A percentile compares a stretch with the other conserved stretches of the same genome.
Evolutionary conservation across 2,888 invertebrate genomes (phyloP).

Genomic region (Parnassius mnemosyne): DNA sequence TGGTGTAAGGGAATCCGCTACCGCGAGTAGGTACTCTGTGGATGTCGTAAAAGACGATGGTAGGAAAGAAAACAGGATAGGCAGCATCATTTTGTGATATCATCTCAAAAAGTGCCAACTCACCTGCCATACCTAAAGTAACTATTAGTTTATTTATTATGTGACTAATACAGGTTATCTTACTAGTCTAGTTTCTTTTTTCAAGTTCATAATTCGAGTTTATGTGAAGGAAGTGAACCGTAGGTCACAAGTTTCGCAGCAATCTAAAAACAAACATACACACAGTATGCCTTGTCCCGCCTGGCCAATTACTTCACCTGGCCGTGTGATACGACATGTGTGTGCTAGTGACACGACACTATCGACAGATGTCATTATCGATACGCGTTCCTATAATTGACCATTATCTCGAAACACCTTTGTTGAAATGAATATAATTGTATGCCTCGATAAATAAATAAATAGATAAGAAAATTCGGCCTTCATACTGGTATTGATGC

Average conservation of each 20-base stretch:
- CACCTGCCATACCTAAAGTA: too few relatives aligned
- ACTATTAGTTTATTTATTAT: too few relatives aligned
- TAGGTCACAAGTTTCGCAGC: not conserved
- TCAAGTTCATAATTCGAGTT: too few relatives aligned
- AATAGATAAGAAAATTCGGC: not conserved
- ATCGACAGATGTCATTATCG: constrained; percentile 40
- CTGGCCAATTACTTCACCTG: constrained; percentile 57
- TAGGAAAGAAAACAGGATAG: too few relatives aligned
- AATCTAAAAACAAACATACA: constrained; percentile 28
- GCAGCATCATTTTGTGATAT: too few relatives aligned
- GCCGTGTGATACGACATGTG: constrained; percentile 65
- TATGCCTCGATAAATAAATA: constrained; percentile 3
- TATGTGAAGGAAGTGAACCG: too few relatives aligned
- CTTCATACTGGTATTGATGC: not conserved
- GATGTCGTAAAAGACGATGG: too few relatives aligned
- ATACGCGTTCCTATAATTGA: constrained; percentile 26
- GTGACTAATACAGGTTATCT: too few relatives aligned
- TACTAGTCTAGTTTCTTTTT: too few relatives aligned
- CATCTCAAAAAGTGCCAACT: too few relatives aligned
- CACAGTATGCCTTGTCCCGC: constrained; percentile 32
- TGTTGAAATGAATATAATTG: constrained; percentile 5
- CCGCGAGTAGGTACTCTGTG: too few relatives aligned
- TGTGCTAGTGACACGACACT: constrained; percentile 33
- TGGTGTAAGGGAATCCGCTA: too few relatives aligned
- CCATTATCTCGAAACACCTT: constrained; percentile 17